Evolutionary conservation across 2,797 vertebrate genomes (phyloP).

Genomic region (Corythornis leucogaster): DNA sequence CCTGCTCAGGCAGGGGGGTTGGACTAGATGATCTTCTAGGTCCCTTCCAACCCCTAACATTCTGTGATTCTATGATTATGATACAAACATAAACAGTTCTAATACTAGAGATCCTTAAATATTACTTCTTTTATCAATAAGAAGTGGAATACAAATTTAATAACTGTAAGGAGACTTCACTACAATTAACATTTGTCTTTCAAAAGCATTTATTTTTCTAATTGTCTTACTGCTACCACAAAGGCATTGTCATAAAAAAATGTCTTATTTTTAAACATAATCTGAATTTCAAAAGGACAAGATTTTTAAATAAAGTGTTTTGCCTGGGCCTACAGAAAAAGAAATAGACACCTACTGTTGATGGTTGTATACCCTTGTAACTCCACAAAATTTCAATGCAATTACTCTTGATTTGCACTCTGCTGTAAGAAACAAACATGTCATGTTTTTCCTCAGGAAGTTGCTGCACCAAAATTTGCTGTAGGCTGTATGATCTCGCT

Average conservation of each 20-base stretch:
- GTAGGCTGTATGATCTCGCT: neutral
- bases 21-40: no score
- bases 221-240: neutral
- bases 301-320: neutral
- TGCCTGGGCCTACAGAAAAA: neutral
- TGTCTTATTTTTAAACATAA: neutral
- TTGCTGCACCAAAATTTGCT: neutral
- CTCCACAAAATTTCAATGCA: constrained; percentile 33
- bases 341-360: neutral
- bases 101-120: neutral
- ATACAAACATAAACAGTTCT: neutral
- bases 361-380: neutral
- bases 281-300: neutral
- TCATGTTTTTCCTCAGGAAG: neutral
- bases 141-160: neutral
- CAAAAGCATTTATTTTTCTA: neutral
- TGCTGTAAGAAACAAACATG: neutral
- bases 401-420: constrained; percentile 32
- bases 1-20: no score
- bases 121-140: neutral
- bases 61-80: neutral
- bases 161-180: neutral
- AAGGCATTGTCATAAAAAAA: neutral
- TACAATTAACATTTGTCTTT: neutral
- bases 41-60: no score